phyloP scores from a whole-genome alignment of 2,888 invertebrate species.

The Trissolcus japonicus region DNA sequence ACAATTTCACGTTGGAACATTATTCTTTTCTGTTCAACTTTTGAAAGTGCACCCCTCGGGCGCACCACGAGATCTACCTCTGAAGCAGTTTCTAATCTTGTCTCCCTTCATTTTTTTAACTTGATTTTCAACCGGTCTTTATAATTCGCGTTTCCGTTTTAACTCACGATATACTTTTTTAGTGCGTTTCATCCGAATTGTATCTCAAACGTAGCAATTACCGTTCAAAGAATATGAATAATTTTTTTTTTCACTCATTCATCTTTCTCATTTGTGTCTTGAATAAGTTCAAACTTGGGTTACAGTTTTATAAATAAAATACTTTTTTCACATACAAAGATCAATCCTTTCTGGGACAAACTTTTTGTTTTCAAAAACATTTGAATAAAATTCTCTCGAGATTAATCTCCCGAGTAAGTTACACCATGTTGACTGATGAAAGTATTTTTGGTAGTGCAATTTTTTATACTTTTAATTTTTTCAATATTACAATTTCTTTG shows the following conservation, averaged over 20 bases:
- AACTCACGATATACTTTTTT: too few species aligned
- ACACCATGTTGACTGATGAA: slow-evolving; percentile 22
- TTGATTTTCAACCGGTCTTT: neutral
- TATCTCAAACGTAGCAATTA: slow-evolving; percentile 10
- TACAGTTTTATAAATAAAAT: slow-evolving; percentile 27
- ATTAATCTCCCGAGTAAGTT: slow-evolving; percentile 27
- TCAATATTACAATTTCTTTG: too few species aligned
- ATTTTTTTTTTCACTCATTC: slow-evolving; percentile 20
- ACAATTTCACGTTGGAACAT: slow-evolving; percentile 18
- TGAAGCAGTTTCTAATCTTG: too few species aligned
- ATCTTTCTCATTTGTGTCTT: slow-evolving; percentile 14
- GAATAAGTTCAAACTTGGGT: slow-evolving; percentile 20
- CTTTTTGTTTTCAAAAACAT: slow-evolving; percentile 22
- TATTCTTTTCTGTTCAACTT: slow-evolving; percentile 31
- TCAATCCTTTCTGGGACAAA: slow-evolving; percentile 47
- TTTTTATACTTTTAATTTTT: too few species aligned
- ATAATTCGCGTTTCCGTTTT: too few species aligned
- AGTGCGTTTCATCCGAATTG: neutral
- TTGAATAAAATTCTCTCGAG: slow-evolving; percentile 33
- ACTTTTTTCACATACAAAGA: slow-evolving; percentile 39
- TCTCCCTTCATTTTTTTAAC: too few species aligned
- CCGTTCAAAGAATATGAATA: slow-evolving; percentile 34
- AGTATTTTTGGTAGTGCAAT: slow-evolving; percentile 24
- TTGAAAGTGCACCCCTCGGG: slow-evolving; percentile 12
- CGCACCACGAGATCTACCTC: too few species aligned